These are phyloP conservation scores for Mirza zaza DNA, from an alignment of 2,113 vertebrate species.

Conservation along the genomic window DNA sequence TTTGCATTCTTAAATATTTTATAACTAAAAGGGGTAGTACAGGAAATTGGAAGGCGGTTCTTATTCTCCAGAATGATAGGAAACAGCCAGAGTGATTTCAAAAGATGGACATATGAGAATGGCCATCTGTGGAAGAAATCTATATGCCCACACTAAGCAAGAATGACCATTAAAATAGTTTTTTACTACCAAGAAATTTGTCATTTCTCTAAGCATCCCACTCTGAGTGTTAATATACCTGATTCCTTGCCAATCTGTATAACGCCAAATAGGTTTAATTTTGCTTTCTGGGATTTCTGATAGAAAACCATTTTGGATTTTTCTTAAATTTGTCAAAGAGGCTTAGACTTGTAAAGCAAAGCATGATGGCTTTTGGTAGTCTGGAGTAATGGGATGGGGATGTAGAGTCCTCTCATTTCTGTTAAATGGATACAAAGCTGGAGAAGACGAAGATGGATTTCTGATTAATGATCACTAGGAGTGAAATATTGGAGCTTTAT, in stretches of 20 bases:
- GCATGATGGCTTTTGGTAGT: not conserved
- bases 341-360: not conserved
- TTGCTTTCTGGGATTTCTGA: slow-evolving; percentile 8
- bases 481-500: slow-evolving; percentile 13
- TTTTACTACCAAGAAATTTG: not conserved
- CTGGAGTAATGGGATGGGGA: not conserved
- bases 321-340: slow-evolving; percentile 4
- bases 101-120: slow-evolving; percentile 22
- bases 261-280: not conserved
- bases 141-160: not conserved
- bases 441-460: not conserved
- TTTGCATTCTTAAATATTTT: slow-evolving; percentile 50
- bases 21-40: slow-evolving; percentile 7
- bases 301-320: not conserved
- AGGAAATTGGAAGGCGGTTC: slow-evolving; percentile 1
- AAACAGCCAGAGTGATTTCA: slow-evolving; percentile 16
- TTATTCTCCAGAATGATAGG: not conserved
- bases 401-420: not conserved
- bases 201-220: not conserved
- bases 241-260: not conserved
- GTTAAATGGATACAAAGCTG: not conserved
- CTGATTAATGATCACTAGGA: not conserved
- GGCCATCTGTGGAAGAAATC: not conserved
- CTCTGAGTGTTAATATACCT: not conserved
- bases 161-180: not conserved